phyloP scores from a whole-genome alignment of 1,140 invertebrate species.

The Phymorhynchus buccinoides region DNA sequence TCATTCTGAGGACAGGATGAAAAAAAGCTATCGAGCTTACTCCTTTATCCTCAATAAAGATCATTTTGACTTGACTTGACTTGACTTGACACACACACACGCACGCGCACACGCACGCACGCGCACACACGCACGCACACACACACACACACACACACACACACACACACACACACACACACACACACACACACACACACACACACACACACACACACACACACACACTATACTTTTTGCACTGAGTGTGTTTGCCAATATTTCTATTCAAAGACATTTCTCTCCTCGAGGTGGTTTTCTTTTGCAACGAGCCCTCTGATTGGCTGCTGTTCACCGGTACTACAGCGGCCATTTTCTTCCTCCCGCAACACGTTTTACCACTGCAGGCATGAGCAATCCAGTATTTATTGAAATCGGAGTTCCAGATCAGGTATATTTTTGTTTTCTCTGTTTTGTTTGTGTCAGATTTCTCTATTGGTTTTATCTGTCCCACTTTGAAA shows the following conservation, averaged over 20 bases:
- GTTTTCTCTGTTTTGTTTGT: no score
- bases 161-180: slow-evolving; percentile 24
- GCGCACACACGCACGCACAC: no score
- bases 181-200: background rate
- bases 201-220: background rate
- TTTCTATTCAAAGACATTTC: background rate
- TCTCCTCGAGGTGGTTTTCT: background rate
- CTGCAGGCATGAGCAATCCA: slow-evolving; percentile 69
- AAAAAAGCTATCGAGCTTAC: no score
- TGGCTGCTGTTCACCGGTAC: background rate
- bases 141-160: slow-evolving; percentile 19
- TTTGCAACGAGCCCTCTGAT: slow-evolving; percentile 6
- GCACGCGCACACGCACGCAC: no score
- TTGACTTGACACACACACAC: no score
- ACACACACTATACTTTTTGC: background rate
- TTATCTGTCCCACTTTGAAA: no score
- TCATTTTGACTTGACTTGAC: no score
- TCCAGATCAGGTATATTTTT: slow-evolving; percentile 67
- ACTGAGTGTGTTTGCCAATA: background rate
- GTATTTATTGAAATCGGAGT: slow-evolving; percentile 73
- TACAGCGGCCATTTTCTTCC: slow-evolving; percentile 2
- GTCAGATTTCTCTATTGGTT: no score
- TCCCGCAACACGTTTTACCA: background rate
- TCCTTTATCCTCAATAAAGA: no score
- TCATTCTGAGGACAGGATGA: no score